Base-by-base conservation (phyloP, 2,888 invertebrate genomes). In the Chymomyza fuscimana region DNA sequence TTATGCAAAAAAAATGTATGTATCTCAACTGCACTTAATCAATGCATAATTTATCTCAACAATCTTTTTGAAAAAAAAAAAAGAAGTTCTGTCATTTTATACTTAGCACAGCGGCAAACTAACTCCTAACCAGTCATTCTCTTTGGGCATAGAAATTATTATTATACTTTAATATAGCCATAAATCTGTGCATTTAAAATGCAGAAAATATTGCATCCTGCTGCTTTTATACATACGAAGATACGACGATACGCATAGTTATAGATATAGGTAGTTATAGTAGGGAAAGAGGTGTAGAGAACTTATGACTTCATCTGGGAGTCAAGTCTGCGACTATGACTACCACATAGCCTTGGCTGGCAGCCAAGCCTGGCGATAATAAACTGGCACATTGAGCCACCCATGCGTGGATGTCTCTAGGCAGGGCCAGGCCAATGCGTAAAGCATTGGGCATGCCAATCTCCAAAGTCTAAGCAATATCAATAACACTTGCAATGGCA, bases 401-500 rank as follows among this genome's bases (percentile, higher is more conserved):
- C 88, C 88, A 89, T 89, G 88, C 89, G 89, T 89, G 58, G 58
- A 19, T 25, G 19, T 19, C 52, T 54, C 52, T 54, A 54, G 52
- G 16, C 52, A 19, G 16, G 52, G 54, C 40, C 40, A 46, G 40
- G 40, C 40, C 40, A 46, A 46, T 46, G 40, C 40, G 40, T 46
- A 46, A 46, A 46, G 40, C 40, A 46, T 59, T 73, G 71, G 71
- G 78, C 67, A 74, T 71, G 73, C 77, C 73, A 77, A 77, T 77
- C 77, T 51, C 54, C 52, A 46, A 70, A 73, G 81, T 77, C 79
- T 80, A 72, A 25, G 86, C 87, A 79, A 87, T 88, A 88, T 88
- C 87, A 88, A 88, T 89, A 89, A 88, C 87, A 89, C 88, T 89
- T 87, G 87, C 77, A 77, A 76, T 75, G 72, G 58, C 58, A n/a